phyloP scores from a whole-genome alignment of 2,888 invertebrate genomes.

The Nomada lathburiana region DNA sequence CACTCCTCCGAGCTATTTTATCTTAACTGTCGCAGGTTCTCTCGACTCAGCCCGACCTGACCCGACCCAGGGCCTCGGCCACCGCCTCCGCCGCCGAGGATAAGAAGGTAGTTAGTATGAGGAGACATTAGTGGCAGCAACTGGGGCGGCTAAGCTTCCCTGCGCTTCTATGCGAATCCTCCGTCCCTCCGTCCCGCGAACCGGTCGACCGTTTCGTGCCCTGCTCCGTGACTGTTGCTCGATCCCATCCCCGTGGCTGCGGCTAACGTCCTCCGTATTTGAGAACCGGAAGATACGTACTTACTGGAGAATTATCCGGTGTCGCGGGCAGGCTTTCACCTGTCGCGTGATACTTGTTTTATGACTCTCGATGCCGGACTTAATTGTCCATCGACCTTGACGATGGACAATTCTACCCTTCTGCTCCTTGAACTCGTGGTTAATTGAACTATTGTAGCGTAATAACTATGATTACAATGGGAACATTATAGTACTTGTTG shows the following conservation, averaged over 20 bases:
- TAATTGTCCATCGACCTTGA: no score
- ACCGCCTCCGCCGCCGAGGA: conserved; percentile 61
- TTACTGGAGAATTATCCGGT: no score
- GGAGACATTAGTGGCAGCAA: conserved; percentile 78
- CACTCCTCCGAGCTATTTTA: conserved; percentile 75
- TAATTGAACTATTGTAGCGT: no score
- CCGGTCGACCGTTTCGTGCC: conserved; percentile 20
- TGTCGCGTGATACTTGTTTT: no score
- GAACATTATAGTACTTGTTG: no score
- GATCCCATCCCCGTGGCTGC: conserved; percentile 6
- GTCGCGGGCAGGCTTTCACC: no score
- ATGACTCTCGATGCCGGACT: no score
- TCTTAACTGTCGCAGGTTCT: conserved; percentile 74
- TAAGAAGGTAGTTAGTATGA: conserved; percentile 80
- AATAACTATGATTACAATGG: no score
- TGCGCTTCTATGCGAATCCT: conserved; percentile 54
- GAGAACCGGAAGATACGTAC: no score
- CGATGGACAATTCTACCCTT: no score
- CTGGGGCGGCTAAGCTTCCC: conserved; percentile 73
- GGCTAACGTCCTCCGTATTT: no score
- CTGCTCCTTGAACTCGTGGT: no score
- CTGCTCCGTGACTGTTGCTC: conserved; percentile 1
- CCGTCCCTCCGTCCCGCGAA: not conserved
- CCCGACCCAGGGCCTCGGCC: conserved; percentile 46
- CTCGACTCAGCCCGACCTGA: conserved; percentile 65